Evolutionary conservation across 1,140 invertebrate species (phyloP).

Genomic region (Drosophila nigromelanica): DNA sequence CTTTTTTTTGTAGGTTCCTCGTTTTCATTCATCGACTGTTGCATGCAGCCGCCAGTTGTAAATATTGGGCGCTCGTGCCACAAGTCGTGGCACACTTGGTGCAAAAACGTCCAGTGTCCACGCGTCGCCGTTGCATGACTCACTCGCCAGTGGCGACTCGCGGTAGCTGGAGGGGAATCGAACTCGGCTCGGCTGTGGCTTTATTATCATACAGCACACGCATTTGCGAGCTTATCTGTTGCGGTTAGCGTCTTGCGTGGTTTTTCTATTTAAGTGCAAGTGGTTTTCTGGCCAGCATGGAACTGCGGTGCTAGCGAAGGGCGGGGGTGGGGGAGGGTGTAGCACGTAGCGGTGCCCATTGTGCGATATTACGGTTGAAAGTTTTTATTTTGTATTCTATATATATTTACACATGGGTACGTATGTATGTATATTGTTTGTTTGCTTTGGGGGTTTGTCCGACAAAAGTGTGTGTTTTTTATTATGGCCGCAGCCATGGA

Average conservation of each 20-base stretch:
- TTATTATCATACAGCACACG: constrained; percentile 60
- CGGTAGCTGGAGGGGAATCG: neutral
- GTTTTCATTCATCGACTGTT: constrained; percentile 76
- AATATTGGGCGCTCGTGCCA: constrained; percentile 53
- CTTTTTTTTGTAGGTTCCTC: constrained; percentile 39
- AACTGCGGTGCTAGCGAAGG: too few species aligned
- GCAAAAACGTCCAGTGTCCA: constrained; percentile 26
- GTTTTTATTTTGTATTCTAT: neutral
- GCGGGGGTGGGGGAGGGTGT: neutral
- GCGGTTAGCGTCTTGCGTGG: constrained; percentile 40
- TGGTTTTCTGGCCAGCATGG: constrained; percentile 9
- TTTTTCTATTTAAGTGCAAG: constrained; percentile 59
- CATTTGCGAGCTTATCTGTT: constrained; percentile 53
- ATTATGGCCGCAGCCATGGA: constrained; percentile 14
- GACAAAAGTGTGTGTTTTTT: constrained; percentile 31
- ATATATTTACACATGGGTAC: constrained; percentile 19
- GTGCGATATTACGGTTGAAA: constrained; percentile 15
- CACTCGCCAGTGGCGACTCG: constrained; percentile 18
- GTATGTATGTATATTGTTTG: constrained; percentile 21
- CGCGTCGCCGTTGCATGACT: constrained; percentile 45
- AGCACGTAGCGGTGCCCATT: constrained; percentile 9
- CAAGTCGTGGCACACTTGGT: constrained; percentile 38
- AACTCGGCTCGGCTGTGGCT: neutral
- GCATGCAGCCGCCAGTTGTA: constrained; percentile 71
- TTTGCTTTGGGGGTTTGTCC: constrained; percentile 67